These are phyloP conservation scores for Chaetops frenatus DNA, from an alignment of 2,113 vertebrate genomes.

Conservation along the genomic window DNA sequence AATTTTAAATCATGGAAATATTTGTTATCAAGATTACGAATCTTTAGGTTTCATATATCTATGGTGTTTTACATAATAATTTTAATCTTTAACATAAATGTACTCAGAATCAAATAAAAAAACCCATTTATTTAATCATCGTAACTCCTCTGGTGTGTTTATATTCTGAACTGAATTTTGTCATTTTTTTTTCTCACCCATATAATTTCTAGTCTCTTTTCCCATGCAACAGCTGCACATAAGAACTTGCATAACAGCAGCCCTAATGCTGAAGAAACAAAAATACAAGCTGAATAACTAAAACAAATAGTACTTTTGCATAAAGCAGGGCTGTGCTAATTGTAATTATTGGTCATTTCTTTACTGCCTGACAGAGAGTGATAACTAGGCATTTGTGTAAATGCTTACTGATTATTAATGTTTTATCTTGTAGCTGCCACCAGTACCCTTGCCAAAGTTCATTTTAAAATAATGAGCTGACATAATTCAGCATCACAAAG, in stretches of 20 bases:
- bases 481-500: not conserved
- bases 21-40: not conserved
- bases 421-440: not conserved
- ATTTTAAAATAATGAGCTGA: not conserved
- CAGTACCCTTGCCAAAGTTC: not conserved
- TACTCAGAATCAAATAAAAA: not conserved
- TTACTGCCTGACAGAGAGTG: not conserved
- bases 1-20: not conserved
- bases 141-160: not conserved
- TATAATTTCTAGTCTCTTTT: not conserved
- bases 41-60: not conserved
- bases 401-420: not conserved
- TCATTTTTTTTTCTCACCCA: too few species aligned
- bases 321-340: not conserved
- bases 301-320: not conserved
- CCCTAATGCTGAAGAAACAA: not conserved
- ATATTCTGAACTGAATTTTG: not conserved
- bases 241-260: not conserved
- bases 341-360: not conserved
- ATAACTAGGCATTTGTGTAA: not conserved
- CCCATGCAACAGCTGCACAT: not conserved
- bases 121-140: not conserved
- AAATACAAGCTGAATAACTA: not conserved
- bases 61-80: not conserved
- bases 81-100: not conserved